phyloP scores from a whole-genome alignment of 2,113 vertebrate species.

The Serilophus lunatus region DNA sequence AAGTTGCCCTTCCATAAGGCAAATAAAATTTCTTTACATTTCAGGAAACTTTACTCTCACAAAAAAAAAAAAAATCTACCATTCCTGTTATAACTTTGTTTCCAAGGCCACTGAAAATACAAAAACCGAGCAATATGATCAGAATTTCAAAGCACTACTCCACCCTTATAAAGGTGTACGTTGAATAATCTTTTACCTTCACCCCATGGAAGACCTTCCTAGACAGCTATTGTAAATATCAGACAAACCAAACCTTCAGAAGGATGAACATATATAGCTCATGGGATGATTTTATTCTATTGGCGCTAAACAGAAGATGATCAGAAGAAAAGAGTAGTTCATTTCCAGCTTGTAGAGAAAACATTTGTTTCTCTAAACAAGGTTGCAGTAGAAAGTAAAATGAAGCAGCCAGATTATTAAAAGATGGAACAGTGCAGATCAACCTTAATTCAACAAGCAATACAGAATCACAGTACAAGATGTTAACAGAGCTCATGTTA shows the following conservation, averaged over 20 bases:
- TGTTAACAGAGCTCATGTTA: not conserved
- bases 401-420: not conserved
- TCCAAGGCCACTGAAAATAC: conserved; percentile 8
- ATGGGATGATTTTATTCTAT: not conserved
- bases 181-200: not conserved
- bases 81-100: not conserved
- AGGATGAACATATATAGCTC: not conserved
- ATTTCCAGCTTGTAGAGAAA: not conserved
- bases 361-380: not conserved
- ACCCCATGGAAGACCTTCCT: not conserved
- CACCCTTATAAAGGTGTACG: not conserved
- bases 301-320: not conserved
- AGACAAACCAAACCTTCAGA: not conserved
- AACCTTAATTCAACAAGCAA: not conserved
- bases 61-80: not conserved
- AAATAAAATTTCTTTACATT: not conserved
- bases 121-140: not conserved
- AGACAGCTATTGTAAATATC: not conserved
- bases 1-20: not conserved
- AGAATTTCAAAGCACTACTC: not conserved
- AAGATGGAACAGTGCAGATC: not conserved
- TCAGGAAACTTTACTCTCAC: too few species aligned
- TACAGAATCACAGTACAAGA: not conserved
- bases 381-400: not conserved
- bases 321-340: not conserved